Conservation (phyloP, 2,888 invertebrate species). For the Eristalinus aeneus region DNA sequence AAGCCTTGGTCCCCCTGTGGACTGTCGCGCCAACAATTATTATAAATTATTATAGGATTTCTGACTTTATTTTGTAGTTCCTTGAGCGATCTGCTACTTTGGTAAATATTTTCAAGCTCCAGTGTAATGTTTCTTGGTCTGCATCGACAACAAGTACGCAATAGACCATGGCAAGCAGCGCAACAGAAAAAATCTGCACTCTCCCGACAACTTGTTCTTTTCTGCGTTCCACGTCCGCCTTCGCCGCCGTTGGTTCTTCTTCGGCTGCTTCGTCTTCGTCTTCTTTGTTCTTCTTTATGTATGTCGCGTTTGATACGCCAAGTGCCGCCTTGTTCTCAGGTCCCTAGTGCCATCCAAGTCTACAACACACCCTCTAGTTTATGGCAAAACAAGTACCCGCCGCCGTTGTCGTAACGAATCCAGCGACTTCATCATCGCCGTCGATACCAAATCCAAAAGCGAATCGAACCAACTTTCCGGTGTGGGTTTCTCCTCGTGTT, state of each 20-base stretch:
- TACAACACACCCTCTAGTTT: neutral
- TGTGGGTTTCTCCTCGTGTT: constrained; percentile 54
- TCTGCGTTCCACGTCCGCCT: neutral
- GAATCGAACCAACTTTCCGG: constrained; percentile 52
- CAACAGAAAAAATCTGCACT: constrained; percentile 5
- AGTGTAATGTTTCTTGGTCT: constrained; percentile 26
- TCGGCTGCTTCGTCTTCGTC: neutral
- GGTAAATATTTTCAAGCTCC: neutral
- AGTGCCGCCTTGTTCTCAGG: neutral
- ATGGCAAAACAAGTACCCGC: neutral
- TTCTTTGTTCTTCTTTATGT: constrained; percentile 14
- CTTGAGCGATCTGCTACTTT: too few relatives aligned
- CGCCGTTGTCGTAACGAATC: neutral
- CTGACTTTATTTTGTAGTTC: too few relatives aligned
- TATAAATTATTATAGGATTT: too few relatives aligned
- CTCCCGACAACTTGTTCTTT: constrained; percentile 27
- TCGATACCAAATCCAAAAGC: constrained; percentile 42
- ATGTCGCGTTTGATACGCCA: neutral
- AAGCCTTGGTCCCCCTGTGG: too few relatives aligned
- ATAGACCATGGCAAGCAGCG: constrained; percentile 17
- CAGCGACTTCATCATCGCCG: neutral
- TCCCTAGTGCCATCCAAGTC: neutral
- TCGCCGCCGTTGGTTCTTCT: neutral
- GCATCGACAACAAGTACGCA: constrained; percentile 27
- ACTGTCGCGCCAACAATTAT: too few relatives aligned